A percentile compares a stretch with the other conserved stretches of the same genome.
Conservation (phyloP, 2,888 invertebrate genomes). For the Trissonchulus sp. region DNA sequence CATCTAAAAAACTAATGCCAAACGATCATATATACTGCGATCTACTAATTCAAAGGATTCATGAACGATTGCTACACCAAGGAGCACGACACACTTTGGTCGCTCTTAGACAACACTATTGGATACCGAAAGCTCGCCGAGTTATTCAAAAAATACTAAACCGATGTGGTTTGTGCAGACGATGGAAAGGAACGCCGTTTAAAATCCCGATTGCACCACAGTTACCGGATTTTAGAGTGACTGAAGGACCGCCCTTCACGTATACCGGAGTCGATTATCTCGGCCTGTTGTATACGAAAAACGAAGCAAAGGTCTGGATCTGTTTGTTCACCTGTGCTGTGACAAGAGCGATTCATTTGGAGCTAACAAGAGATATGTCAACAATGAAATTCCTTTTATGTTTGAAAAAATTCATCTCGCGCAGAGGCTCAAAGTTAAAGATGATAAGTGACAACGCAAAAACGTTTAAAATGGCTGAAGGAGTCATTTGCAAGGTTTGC, state of each 20-base stretch:
- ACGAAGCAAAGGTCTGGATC: slow-evolving; percentile 47
- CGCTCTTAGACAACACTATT: neutral
- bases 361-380: slow-evolving; percentile 46
- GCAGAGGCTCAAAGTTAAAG: slow-evolving; percentile 45
- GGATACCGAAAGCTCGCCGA: neutral
- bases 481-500: slow-evolving; percentile 42
- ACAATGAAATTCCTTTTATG: slow-evolving; percentile 45
- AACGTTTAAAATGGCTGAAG: slow-evolving; percentile 51
- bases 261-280: slow-evolving; percentile 50
- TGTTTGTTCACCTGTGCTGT: slow-evolving; percentile 52
- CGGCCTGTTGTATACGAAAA: slow-evolving; percentile 48
- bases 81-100: neutral
- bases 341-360: slow-evolving; percentile 51
- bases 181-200: neutral
- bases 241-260: slow-evolving; percentile 1
- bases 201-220: neutral
- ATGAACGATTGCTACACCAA: neutral
- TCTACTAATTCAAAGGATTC: no score
- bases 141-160: neutral
- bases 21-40: no score
- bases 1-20: no score
- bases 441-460: slow-evolving; percentile 53
- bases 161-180: neutral
- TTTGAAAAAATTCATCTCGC: slow-evolving; percentile 47
- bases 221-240: neutral